Conservation (phyloP, 2,797 vertebrate genomes). For the Chelidonichthys spinosus region DNA sequence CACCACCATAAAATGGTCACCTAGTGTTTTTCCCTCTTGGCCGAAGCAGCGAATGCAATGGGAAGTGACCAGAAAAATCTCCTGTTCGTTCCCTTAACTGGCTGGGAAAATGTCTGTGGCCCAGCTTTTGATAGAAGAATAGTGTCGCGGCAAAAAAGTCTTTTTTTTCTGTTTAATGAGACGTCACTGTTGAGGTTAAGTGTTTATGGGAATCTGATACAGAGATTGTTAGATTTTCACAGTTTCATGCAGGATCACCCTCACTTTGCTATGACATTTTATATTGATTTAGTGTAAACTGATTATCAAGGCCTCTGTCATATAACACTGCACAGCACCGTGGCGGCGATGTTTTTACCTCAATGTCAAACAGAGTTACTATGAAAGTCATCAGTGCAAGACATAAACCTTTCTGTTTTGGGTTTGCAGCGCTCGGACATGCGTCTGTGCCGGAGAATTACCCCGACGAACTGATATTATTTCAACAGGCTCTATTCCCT, state of each 20-base stretch:
- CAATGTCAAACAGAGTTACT: constrained; percentile 70
- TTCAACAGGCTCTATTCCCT: constrained; percentile 69
- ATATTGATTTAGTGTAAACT: constrained; percentile 67
- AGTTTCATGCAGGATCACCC: constrained; percentile 53
- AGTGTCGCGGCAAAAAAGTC: constrained; percentile 17
- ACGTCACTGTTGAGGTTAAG: constrained; percentile 54
- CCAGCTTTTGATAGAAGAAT: constrained; percentile 30
- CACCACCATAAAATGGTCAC: too few relatives aligned
- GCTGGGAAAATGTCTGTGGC: constrained; percentile 16
- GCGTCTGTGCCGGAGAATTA: constrained; percentile 56
- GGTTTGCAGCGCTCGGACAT: constrained; percentile 45
- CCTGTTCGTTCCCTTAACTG: not conserved
- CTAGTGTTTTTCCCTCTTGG: constrained; percentile 7
- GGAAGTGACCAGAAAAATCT: not conserved
- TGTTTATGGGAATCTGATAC: constrained; percentile 67
- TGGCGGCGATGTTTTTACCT: constrained; percentile 48
- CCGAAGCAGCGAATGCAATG: constrained; percentile 11
- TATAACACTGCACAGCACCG: constrained; percentile 24
- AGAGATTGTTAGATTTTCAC: constrained; percentile 46
- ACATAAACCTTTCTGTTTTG: constrained; percentile 65
- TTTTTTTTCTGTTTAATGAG: constrained; percentile 24
- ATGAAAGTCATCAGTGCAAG: constrained; percentile 58
- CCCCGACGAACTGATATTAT: constrained; percentile 57
- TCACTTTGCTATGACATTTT: constrained; percentile 67
- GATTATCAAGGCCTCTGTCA: constrained; percentile 61